Evolutionary conservation across 2,113 vertebrate species (phyloP).

Genomic region (Bothrops jararaca): DNA sequence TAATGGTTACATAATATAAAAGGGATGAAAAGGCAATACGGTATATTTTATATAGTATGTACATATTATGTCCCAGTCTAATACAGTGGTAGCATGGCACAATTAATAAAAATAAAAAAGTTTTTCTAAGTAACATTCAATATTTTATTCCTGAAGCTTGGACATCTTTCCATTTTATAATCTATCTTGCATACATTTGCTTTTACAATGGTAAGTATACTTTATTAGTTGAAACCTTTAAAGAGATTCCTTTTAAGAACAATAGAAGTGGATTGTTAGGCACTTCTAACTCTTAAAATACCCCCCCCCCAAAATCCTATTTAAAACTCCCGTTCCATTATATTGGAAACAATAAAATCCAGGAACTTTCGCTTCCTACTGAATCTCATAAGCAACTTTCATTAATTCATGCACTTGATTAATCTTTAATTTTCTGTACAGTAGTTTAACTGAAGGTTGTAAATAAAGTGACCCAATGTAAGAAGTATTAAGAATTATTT

Average conservation of each 20-base stretch:
- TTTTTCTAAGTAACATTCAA: conserved; percentile 39
- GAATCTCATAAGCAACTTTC: background rate
- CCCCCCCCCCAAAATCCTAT: background rate
- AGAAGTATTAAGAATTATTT: background rate
- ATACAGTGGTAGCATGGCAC: background rate
- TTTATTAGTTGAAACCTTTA: background rate
- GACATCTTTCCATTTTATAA: conserved; percentile 61
- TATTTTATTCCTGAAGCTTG: conserved; percentile 63
- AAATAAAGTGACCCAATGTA: background rate
- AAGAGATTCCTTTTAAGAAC: background rate
- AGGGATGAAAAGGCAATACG: background rate
- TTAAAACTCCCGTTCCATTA: background rate
- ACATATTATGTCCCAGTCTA: background rate
- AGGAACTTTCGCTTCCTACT: background rate
- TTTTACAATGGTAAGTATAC: conserved; percentile 69
- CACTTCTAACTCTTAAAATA: background rate
- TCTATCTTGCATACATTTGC: conserved; percentile 58
- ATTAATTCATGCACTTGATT: background rate
- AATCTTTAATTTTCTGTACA: background rate
- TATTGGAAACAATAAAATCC: background rate
- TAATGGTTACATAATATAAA: background rate
- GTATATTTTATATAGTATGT: background rate
- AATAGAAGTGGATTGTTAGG: background rate
- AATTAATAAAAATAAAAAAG: background rate
- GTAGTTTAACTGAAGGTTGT: background rate